phyloP scores from a whole-genome alignment of 2,888 invertebrate species.

The Mesochorus sp. region DNA sequence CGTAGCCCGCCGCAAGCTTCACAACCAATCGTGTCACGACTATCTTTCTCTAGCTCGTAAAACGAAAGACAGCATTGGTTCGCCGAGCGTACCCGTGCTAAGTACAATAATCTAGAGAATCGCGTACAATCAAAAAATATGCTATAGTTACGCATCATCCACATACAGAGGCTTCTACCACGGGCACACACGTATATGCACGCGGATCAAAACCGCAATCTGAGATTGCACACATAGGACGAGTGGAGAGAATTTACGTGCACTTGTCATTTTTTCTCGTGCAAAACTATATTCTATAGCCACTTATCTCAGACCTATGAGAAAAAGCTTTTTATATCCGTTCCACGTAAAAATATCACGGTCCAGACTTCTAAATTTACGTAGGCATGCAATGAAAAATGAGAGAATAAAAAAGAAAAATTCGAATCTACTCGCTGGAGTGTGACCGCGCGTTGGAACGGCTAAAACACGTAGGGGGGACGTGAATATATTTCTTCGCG shows the following conservation, averaged over 20 bases:
- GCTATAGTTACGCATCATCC: no score
- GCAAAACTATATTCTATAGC: no score
- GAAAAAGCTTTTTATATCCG: no score
- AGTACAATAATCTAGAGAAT: constrained; percentile 58
- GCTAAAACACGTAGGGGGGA: constrained; percentile 55
- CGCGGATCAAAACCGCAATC: background rate
- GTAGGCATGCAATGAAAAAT: background rate
- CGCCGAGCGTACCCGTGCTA: constrained; percentile 62
- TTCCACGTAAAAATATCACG: no score
- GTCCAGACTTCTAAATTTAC: no score
- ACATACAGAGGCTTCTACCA: no score
- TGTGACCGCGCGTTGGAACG: constrained; percentile 39
- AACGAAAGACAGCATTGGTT: constrained; percentile 68
- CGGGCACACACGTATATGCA: background rate
- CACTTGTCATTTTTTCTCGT: constrained; percentile 52
- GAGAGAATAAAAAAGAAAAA: no score
- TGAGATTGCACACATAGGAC: background rate
- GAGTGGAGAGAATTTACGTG: constrained; percentile 16
- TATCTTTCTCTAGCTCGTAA: constrained; percentile 63
- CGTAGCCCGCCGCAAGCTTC: constrained; percentile 71
- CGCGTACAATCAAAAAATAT: no score
- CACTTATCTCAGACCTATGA: no score
- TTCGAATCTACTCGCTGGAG: no score
- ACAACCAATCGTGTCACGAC: constrained; percentile 69
- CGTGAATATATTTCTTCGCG: constrained; percentile 31